Base-by-base conservation (phyloP, 2,113 vertebrate genomes). In the Sminthopsis crassicaudata region DNA sequence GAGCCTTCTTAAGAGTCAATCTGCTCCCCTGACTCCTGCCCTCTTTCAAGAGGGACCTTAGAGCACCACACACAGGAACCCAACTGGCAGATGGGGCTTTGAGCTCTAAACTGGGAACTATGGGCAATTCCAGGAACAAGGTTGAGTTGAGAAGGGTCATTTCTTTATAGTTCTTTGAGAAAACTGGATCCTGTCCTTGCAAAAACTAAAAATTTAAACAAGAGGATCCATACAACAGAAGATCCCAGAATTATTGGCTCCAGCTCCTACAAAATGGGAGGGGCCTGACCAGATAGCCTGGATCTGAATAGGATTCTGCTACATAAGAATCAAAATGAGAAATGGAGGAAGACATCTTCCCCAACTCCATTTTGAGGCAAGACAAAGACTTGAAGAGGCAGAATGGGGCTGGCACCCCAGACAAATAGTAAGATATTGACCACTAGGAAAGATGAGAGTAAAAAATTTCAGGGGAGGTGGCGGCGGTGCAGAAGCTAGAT, bases 11-110 rank as follows among this genome's bases (percentile, higher is more conserved):
- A 42, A 84, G 67, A 90, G 89, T 95, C 94, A 95, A 92, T 96
- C 95, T 97, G 91, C 89, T 97, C 94, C 94, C 97, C 97, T 95
- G 94, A 91, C 93, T 96, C 89, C 89, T 94, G 93, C 89, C 91
- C 95, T 97, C 97, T 96, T 95, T 98, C 95, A 95, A 50, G 92
- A 96, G 54, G 60, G 46, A 97, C 25, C 53, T 94, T 91, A 96
- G 94, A 93, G 46, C 95, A 97, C 94, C 92, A 96, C 96, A 95
- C 89, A 96, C 46, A 93, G 89, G 93, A 94, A 97, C 95, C 52
- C 96, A 94, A 97, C 94, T 57, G 93, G 89, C 89, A 97, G 76
- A 76, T 92, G 93, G 67, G 92, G 95, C 93, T 96, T 97, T 96
- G 94, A 94, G 53, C 93, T 96, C 94, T 94, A 53, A 51, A 91